Evolutionary conservation across 2,113 vertebrate species (phyloP).

Genomic region (Chelonoidis abingdonii): DNA sequence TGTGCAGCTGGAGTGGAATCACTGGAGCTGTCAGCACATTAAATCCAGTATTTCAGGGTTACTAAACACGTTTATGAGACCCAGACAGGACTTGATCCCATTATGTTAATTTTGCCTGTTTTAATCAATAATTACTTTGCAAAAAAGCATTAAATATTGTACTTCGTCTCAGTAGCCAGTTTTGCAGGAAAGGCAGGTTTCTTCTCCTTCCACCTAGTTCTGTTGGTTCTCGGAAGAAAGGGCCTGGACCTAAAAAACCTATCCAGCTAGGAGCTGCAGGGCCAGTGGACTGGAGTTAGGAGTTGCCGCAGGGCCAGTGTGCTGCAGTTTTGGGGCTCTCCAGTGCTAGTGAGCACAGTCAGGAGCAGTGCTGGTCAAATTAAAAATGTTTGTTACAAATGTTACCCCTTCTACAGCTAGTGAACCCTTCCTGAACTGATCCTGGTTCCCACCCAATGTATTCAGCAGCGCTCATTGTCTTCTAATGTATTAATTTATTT

Average conservation of each 20-base stretch:
- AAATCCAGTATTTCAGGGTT: not conserved
- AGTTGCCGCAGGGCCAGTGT: not conserved
- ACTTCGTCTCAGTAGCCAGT: not conserved
- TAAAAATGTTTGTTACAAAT: not conserved
- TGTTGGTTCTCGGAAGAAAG: not conserved
- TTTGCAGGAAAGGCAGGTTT: not conserved
- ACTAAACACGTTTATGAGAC: not conserved
- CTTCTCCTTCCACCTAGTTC: not conserved
- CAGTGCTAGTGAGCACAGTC: not conserved
- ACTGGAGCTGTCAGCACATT: not conserved
- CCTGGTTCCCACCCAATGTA: not conserved
- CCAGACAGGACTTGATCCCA: not conserved
- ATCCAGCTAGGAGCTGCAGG: not conserved
- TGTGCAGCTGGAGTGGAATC: fast-evolving
- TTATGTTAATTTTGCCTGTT: not conserved
- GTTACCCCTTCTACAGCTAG: not conserved
- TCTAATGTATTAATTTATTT: fast-evolving
- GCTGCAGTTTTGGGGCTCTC: not conserved
- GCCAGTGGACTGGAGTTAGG: not conserved
- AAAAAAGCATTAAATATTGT: not conserved
- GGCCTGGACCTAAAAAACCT: not conserved
- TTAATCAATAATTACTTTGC: not conserved
- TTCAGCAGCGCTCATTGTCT: not conserved
- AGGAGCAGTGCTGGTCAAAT: not conserved
- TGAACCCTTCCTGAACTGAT: not conserved